phyloP scores from a whole-genome alignment of 2,888 invertebrate genomes.

The Drosophila aldrichi region DNA sequence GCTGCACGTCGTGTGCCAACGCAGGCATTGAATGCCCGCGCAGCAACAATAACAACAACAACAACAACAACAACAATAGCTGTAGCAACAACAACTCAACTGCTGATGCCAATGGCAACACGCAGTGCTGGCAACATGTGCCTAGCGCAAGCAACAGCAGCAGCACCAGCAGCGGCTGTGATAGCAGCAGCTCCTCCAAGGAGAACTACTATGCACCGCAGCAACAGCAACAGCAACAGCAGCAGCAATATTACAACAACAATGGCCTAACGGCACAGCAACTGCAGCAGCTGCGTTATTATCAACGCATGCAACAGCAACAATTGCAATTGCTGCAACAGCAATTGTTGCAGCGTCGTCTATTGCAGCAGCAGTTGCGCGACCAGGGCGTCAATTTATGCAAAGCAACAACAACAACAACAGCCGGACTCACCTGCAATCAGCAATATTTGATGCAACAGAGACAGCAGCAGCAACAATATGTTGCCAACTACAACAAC shows the following conservation, averaged over 20 bases:
- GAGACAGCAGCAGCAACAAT: conserved; percentile 59
- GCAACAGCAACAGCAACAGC: conserved; percentile 67
- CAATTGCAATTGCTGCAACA: conserved; percentile 84
- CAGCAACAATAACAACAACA: conserved; percentile 32
- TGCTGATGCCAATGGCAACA: conserved; percentile 59
- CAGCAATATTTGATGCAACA: conserved; percentile 80
- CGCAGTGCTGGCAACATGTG: conserved; percentile 74
- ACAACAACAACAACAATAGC: conserved; percentile 14
- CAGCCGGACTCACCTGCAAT: conserved; percentile 73
- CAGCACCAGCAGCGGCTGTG: conserved; percentile 83
- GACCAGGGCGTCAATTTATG: conserved; percentile 72
- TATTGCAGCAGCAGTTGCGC: conserved; percentile 82
- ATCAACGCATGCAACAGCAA: conserved; percentile 84
- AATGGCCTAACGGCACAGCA: conserved; percentile 87
- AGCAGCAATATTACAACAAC: conserved; percentile 36
- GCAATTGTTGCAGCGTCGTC: conserved; percentile 85
- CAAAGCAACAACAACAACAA: conserved; percentile 44
- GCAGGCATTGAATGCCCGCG: conserved; percentile 58
- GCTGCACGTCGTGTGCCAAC: conserved; percentile 66
- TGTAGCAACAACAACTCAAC: conserved; percentile 25
- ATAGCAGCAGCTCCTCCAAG: conserved; percentile 82
- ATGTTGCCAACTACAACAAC: conserved; percentile 30
- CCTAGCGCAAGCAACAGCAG: conserved; percentile 67
- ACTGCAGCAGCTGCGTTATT: conserved; percentile 86
- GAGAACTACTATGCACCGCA: conserved; percentile 78